A percentile compares a stretch with the other conserved stretches of the same genome.
phyloP scores from a whole-genome alignment of 2,797 vertebrate species.

The Pseudotriccus pelzelni region DNA sequence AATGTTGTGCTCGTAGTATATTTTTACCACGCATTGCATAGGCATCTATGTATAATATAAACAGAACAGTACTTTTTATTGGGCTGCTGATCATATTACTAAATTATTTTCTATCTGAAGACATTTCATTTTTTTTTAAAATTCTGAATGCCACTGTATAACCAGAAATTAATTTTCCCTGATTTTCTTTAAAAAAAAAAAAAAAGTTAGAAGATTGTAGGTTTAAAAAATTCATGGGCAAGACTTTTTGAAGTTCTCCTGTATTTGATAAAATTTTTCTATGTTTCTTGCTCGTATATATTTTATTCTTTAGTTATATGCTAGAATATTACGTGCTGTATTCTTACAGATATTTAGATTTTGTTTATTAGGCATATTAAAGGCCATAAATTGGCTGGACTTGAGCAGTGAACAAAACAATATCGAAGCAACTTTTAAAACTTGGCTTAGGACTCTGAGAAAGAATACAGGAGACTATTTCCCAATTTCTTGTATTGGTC shows the following conservation, averaged over 20 bases:
- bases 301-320: not conserved
- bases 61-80: not conserved
- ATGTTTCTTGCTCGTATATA: not conserved
- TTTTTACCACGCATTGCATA: not conserved
- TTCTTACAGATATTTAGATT: not conserved
- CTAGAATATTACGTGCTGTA: not conserved
- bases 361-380: not conserved
- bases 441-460: not conserved
- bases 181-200: not conserved
- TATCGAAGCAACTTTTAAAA: constrained; percentile 4
- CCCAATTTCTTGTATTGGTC: not conserved
- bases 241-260: not conserved
- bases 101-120: not conserved
- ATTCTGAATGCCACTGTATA: not conserved
- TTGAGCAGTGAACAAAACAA: not conserved
- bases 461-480: not conserved
- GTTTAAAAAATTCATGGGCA: not conserved
- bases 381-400: not conserved
- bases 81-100: not conserved
- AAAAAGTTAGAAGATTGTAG: not conserved
- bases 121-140: accelerated
- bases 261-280: not conserved
- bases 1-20: not conserved
- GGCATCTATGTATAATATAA: not conserved
- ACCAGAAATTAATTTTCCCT: not conserved